phyloP scores from a whole-genome alignment of 2,113 vertebrate genomes.

The Forbesichthys agassizii region DNA sequence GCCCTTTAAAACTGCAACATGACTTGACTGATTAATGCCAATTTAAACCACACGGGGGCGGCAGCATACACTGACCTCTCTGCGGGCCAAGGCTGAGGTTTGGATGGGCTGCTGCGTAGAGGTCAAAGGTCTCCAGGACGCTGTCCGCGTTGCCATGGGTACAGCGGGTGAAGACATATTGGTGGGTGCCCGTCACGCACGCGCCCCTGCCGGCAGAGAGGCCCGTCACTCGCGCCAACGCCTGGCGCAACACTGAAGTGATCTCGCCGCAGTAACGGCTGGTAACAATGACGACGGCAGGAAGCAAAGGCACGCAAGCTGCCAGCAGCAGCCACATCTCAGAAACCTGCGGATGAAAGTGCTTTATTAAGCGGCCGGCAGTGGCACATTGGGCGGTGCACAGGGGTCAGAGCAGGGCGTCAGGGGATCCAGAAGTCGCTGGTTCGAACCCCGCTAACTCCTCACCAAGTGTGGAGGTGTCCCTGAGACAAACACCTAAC shows the following conservation, averaged over 20 bases:
- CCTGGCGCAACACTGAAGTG: slow-evolving; percentile 23
- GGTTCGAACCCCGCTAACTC: too few species aligned
- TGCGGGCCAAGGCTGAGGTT: slow-evolving; percentile 53
- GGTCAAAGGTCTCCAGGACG: slow-evolving; percentile 71
- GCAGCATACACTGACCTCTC: slow-evolving; percentile 50
- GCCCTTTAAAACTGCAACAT: too few species aligned
- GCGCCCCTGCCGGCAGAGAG: background rate
- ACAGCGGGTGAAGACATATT: slow-evolving; percentile 70
- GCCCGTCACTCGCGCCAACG: slow-evolving; percentile 31
- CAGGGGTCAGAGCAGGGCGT: too few species aligned
- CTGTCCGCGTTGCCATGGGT: slow-evolving; percentile 72
- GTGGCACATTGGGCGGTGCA: too few species aligned
- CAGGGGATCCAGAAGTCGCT: too few species aligned
- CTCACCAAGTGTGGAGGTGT: too few species aligned
- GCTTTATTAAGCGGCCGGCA: too few species aligned
- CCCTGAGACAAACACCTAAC: too few species aligned
- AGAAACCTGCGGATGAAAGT: background rate
- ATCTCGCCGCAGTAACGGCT: slow-evolving; percentile 20
- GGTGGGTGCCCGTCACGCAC: slow-evolving; percentile 55
- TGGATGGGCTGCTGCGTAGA: slow-evolving; percentile 47
- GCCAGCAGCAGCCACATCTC: slow-evolving; percentile 54
- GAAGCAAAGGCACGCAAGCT: slow-evolving; percentile 53
- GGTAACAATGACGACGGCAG: slow-evolving; percentile 39
- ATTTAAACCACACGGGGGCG: too few species aligned
- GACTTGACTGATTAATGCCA: too few species aligned